A percentile compares a stretch with the other conserved stretches of the same genome.
These are phyloP conservation scores for Pterophyllum scalare DNA, from an alignment of 2,113 vertebrate species.

Conservation along the genomic window DNA sequence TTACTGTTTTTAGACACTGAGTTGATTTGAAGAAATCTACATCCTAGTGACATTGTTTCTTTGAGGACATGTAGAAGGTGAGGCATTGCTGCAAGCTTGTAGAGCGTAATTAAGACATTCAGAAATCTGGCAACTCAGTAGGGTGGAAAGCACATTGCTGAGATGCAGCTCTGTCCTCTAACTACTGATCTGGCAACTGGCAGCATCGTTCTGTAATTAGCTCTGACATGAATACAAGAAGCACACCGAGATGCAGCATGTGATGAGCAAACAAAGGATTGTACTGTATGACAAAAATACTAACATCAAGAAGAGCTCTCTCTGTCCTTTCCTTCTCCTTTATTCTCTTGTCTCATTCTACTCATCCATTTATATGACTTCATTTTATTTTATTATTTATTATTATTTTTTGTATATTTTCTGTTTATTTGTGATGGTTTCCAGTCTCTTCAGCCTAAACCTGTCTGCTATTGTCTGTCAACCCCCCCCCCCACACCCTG, in stretches of 20 bases:
- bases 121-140: slow-evolving; percentile 61
- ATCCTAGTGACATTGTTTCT: slow-evolving; percentile 16
- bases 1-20: neutral
- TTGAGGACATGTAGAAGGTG: slow-evolving; percentile 48
- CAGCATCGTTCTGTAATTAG: slow-evolving; percentile 60
- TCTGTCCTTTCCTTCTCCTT: neutral
- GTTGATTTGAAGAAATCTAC: slow-evolving; percentile 16
- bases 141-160: slow-evolving; percentile 52
- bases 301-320: slow-evolving; percentile 34
- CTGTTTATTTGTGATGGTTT: slow-evolving; percentile 14
- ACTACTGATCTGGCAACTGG: slow-evolving; percentile 62
- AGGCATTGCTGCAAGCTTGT: slow-evolving; percentile 39
- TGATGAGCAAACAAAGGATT: slow-evolving; percentile 65
- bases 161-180: slow-evolving; percentile 45
- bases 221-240: slow-evolving; percentile 61
- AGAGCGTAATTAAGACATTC: slow-evolving; percentile 50
- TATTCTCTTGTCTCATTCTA: neutral
- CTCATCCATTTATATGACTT: slow-evolving; percentile 7
- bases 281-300: slow-evolving; percentile 39
- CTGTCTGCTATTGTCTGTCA: slow-evolving; percentile 18
- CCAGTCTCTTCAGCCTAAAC: slow-evolving; percentile 2
- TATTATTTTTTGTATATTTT: neutral
- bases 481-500: neutral
- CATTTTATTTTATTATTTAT: neutral
- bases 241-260: slow-evolving; percentile 42